These are phyloP conservation scores for Isurus oxyrinchus DNA, from an alignment of 2,113 vertebrate species.

Conservation along the genomic window DNA sequence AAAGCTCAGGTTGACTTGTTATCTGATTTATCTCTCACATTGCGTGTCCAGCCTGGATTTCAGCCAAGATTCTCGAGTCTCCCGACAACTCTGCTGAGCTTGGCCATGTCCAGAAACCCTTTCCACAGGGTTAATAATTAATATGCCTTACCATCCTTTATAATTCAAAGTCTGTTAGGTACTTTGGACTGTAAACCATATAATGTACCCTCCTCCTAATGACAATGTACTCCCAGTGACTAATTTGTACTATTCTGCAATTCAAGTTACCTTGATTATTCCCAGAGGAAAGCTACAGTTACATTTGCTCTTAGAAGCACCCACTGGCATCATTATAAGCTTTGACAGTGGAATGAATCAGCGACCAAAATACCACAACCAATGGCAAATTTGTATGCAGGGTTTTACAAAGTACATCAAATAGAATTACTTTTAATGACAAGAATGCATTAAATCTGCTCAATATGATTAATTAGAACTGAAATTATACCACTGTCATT, in stretches of 20 bases:
- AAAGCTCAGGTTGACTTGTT: neutral
- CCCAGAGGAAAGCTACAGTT: neutral
- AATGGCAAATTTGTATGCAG: neutral
- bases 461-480: neutral
- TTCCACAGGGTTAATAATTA: neutral
- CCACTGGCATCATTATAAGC: slow-evolving; percentile 15
- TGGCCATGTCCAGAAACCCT: neutral
- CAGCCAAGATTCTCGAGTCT: neutral
- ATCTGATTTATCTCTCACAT: neutral
- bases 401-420: neutral
- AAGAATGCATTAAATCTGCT: neutral
- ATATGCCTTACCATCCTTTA: neutral
- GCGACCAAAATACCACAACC: neutral
- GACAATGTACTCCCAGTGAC: neutral
- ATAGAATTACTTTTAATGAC: neutral
- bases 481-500: neutral
- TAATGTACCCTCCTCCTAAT: neutral
- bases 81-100: neutral
- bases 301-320: neutral
- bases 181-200: neutral
- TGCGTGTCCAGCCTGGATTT: neutral
- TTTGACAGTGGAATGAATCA: slow-evolving; percentile 23
- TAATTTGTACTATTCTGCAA: neutral
- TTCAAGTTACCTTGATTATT: neutral
- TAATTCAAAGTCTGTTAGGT: neutral